Evolutionary conservation across 2,888 invertebrate species (phyloP).

Genomic region (Dolomedes plantarius): DNA sequence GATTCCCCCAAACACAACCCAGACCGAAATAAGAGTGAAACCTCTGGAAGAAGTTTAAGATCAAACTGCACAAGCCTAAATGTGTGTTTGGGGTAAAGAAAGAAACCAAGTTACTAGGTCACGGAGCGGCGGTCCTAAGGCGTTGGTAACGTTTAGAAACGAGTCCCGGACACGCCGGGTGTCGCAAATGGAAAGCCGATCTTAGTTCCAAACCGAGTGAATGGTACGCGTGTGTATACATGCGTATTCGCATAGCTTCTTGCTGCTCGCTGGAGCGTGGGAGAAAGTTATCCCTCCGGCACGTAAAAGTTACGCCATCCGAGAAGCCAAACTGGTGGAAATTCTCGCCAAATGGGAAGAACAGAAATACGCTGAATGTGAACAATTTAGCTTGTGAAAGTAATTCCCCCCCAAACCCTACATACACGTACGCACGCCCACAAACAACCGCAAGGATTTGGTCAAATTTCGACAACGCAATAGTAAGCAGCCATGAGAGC

Average conservation of each 20-base stretch:
- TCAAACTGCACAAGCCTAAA: neutral
- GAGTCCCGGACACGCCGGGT: neutral
- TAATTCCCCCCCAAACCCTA: too few species aligned
- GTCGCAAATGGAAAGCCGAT: neutral
- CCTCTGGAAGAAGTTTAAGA: neutral
- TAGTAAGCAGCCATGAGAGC: too few species aligned
- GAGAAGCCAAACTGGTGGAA: too few species aligned
- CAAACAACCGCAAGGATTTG: too few species aligned
- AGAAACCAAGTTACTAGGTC: constrained; percentile 12
- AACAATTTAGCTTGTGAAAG: too few species aligned
- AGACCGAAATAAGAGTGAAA: constrained; percentile 8
- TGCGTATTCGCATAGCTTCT: neutral
- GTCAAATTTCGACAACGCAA: too few species aligned
- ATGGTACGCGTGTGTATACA: too few species aligned
- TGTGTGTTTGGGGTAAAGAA: neutral
- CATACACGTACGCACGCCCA: too few species aligned
- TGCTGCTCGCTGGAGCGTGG: neutral
- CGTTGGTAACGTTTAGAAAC: neutral
- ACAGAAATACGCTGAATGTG: too few species aligned
- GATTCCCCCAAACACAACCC: too few species aligned
- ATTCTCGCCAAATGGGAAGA: too few species aligned
- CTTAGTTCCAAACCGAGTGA: neutral
- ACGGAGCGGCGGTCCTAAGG: neutral
- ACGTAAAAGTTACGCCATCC: too few species aligned
- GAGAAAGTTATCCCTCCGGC: neutral